phyloP scores from a whole-genome alignment of 2,888 invertebrate genomes.

The Marronus borbonicus region DNA sequence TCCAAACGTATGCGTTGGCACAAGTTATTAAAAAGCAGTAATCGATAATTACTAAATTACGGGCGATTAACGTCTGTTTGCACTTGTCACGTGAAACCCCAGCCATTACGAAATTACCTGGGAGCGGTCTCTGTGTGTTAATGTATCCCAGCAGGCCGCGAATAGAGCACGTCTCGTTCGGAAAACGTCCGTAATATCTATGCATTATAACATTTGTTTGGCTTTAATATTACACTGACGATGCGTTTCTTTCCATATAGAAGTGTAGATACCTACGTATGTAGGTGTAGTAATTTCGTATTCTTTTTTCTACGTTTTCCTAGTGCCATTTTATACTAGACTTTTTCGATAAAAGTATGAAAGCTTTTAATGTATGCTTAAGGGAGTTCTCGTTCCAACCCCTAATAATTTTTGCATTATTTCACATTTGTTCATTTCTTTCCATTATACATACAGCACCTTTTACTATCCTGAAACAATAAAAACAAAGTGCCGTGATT shows the following conservation, averaged over 20 bases:
- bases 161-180: slow-evolving; percentile 50
- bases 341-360: neutral
- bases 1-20: slow-evolving; percentile 57
- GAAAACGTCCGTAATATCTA: slow-evolving; percentile 49
- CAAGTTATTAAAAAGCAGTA: slow-evolving; percentile 63
- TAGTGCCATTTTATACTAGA: neutral
- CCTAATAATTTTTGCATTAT: neutral
- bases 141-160: slow-evolving; percentile 57
- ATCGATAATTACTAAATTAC: slow-evolving; percentile 69
- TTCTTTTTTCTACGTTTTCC: neutral
- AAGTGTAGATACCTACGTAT: neutral
- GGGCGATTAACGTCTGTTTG: slow-evolving; percentile 68
- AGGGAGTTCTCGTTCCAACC: neutral
- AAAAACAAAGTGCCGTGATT: too few species aligned
- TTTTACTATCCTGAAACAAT: too few species aligned
- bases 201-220: slow-evolving; percentile 52
- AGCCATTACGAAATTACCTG: slow-evolving; percentile 69
- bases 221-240: slow-evolving; percentile 49
- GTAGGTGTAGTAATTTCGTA: neutral
- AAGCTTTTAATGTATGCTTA: slow-evolving; percentile 1
- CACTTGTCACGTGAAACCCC: slow-evolving; percentile 69
- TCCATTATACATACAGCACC: neutral
- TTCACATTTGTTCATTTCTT: neutral
- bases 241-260: slow-evolving; percentile 7
- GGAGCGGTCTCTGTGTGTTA: slow-evolving; percentile 62